Conservation (phyloP, 2,888 invertebrate species). For the Cataglyphis livida region DNA sequence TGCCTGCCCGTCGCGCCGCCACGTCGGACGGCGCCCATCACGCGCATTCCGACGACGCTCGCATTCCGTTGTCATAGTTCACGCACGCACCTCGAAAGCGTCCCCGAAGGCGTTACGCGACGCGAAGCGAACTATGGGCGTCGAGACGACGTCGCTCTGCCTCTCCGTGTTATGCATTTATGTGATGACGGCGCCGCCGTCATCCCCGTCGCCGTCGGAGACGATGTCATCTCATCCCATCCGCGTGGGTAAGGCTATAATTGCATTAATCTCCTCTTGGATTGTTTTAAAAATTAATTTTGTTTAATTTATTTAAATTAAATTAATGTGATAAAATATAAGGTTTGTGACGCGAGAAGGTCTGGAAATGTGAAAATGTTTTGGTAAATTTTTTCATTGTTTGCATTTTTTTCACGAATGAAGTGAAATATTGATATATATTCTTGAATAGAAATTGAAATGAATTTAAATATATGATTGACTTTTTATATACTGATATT, state of each 20-base stretch:
- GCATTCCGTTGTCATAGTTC: slow-evolving; percentile 72
- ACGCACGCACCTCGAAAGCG: slow-evolving; percentile 61
- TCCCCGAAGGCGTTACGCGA: slow-evolving; percentile 52
- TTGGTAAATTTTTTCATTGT: background rate
- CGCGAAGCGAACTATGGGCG: slow-evolving; percentile 74
- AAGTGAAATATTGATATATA: no score
- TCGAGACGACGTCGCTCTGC: slow-evolving; percentile 80
- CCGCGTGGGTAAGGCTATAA: slow-evolving; percentile 61
- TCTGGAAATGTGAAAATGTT: background rate
- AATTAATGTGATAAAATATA: background rate
- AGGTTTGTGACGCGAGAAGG: background rate
- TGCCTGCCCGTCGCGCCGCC: slow-evolving; percentile 58
- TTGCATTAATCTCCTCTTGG: background rate
- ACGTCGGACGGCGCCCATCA: slow-evolving; percentile 24
- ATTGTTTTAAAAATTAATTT: background rate
- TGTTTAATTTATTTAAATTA: background rate
- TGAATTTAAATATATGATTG: background rate
- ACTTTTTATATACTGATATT: no score
- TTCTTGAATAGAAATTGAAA: no score
- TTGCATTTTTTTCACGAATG: no score
- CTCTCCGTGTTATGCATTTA: slow-evolving; percentile 83
- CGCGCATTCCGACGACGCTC: slow-evolving; percentile 56
- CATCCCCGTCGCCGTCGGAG: slow-evolving; percentile 19
- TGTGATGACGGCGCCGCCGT: slow-evolving; percentile 71
- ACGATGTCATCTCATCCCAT: slow-evolving; percentile 20